These are phyloP conservation scores for Carassius carassius DNA, from an alignment of 2,113 vertebrate species.

Conservation along the genomic window DNA sequence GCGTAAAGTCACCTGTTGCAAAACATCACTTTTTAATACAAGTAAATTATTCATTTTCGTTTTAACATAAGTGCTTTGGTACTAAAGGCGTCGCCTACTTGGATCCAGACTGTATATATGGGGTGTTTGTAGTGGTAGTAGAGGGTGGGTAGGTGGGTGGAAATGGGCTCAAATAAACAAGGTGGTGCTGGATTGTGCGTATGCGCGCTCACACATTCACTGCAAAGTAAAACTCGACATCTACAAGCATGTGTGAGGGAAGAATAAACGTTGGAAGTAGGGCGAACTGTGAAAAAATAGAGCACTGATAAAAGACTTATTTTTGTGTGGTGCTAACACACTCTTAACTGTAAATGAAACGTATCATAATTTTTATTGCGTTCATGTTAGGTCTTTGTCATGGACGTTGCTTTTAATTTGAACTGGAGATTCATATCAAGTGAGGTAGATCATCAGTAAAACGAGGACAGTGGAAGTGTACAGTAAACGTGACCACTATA, in stretches of 20 bases:
- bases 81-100: not conserved
- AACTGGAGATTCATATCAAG: not conserved
- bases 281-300: not conserved
- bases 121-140: slow-evolving; percentile 7
- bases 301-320: no score
- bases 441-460: not conserved
- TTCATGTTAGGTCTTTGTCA: not conserved
- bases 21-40: not conserved
- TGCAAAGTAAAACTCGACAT: slow-evolving; percentile 12
- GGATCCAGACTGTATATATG: slow-evolving; percentile 4
- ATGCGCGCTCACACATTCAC: not conserved
- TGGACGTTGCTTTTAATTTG: not conserved
- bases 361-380: not conserved
- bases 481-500: not conserved
- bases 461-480: not conserved
- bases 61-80: not conserved
- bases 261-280: not conserved
- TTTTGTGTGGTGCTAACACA: not conserved
- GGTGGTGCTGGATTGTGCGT: slow-evolving; percentile 24
- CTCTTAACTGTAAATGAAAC: not conserved
- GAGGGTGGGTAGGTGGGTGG: slow-evolving; percentile 17
- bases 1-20: slow-evolving; percentile 16
- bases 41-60: not conserved
- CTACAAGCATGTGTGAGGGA: slow-evolving; percentile 13
- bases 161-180: slow-evolving; percentile 39